These are phyloP conservation scores for Polyodon spathula DNA, from an alignment of 2,113 vertebrate genomes.

Conservation along the genomic window DNA sequence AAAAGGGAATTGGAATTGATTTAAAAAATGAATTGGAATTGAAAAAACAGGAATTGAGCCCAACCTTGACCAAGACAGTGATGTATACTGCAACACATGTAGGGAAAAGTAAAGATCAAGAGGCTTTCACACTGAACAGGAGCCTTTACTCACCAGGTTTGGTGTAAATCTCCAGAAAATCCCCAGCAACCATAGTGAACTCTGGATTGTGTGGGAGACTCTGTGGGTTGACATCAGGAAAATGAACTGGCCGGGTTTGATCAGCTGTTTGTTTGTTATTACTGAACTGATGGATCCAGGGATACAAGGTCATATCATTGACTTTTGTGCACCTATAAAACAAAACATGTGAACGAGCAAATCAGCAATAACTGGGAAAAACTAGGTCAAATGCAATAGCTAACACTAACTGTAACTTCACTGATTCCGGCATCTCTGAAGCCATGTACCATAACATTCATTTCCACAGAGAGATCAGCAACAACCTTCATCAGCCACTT, in stretches of 20 bases:
- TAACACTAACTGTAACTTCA: no score
- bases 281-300: slow-evolving; percentile 98
- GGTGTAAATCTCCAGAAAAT: slow-evolving; percentile 92
- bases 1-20: no score
- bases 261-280: slow-evolving; percentile 90
- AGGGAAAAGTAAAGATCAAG: no score
- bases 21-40: no score
- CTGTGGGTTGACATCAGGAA: slow-evolving; percentile 91
- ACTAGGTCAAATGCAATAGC: no score
- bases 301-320: slow-evolving; percentile 84
- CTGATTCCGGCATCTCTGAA: no score
- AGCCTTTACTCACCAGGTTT: slow-evolving; percentile 68
- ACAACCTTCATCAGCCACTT: no score
- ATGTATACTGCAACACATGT: neutral
- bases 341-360: neutral
- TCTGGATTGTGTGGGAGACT: slow-evolving; percentile 77
- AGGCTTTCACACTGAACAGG: neutral
- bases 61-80: no score
- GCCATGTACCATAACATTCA: no score
- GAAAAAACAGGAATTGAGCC: no score
- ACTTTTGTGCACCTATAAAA: slow-evolving; percentile 81
- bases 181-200: slow-evolving; percentile 97
- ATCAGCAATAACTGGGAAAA: no score
- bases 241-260: slow-evolving; percentile 82
- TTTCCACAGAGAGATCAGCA: no score